Base-by-base conservation (phyloP, 1,140 invertebrate species). In the Phortica variegata region DNA sequence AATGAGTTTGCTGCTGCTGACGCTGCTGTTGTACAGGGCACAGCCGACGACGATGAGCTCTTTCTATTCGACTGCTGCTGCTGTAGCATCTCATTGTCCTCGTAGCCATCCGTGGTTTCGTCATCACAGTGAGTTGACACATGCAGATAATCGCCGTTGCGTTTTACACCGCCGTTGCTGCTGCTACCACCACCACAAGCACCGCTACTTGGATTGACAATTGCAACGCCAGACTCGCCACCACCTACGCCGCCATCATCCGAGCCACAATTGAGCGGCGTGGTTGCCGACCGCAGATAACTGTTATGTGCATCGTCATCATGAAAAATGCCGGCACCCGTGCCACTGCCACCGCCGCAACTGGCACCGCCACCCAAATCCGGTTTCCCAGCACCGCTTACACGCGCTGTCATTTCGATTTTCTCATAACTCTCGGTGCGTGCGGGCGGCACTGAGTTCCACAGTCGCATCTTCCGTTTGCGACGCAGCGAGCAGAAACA, bases 371-470 rank as follows among this genome's bases (percentile, higher is more conserved):
- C 80, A 15, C 65, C 61, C 43, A 73, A 40, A 21, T 73, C 69
- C 20, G 69, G 69, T 17, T 69, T 69, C 37, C 37, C 38, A 38
- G 38, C 43, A 26, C 36, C 51, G 12, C 47, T 37, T 16, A 62
- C 56, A 9, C 69, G 44, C 9, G 65, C 47, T n/a, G 70, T 85
- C 78, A 86, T 81, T 63, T 88, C 86, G 49, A 88, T 87, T 77
- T 88, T 88, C 68, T 88, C 87, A 60, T 87, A 87, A 72, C 80
- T 86, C 56, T 87, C 85, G 32, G 82, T 81, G 34, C 80, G 76
- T n/a, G 60, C 60, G 7, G 65, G 58, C 6, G 70, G 70, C 39
- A 73, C 65, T n/a, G 58, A 65, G 54, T 65, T 69, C 72, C 61
- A 76, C 6, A 78, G 47, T 4, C 78, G 63, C 49, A 75, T 63